Evolutionary conservation across 2,113 vertebrate genomes (phyloP).

Genomic region (Pelusios castaneus): DNA sequence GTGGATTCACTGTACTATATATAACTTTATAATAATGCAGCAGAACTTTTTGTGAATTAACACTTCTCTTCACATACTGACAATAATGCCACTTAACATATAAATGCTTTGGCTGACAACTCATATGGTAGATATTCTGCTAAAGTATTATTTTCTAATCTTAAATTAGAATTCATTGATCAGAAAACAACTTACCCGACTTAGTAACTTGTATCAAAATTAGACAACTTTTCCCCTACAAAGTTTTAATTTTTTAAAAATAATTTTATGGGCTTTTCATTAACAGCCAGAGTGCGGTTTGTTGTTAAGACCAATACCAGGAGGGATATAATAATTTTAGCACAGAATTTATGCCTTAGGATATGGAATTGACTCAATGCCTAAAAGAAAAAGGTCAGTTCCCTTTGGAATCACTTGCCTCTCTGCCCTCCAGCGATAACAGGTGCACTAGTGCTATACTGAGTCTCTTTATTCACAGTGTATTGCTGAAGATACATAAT

Average conservation of each 20-base stretch:
- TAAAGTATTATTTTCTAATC: not conserved
- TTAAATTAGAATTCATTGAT: constrained; percentile 18
- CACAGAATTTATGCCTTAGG: constrained; percentile 61
- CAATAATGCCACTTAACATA: not conserved
- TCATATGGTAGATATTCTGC: not conserved
- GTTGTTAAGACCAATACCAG: constrained; percentile 35
- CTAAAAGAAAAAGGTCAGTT: constrained; percentile 68
- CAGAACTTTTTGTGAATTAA: not conserved
- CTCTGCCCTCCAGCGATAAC: constrained; percentile 56
- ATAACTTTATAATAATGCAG: constrained; percentile 5
- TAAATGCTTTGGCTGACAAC: not conserved
- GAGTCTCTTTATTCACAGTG: constrained; percentile 29
- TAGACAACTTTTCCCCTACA: not conserved
- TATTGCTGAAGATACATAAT: constrained; percentile 26
- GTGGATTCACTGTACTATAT: not conserved
- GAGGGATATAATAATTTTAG: constrained; percentile 53
- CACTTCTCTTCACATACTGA: not conserved
- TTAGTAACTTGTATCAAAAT: constrained; percentile 25
- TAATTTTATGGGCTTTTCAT: not conserved
- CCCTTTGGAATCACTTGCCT: constrained; percentile 56
- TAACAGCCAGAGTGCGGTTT: constrained; percentile 35
- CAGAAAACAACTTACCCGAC: constrained; percentile 10
- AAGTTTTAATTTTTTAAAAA: constrained; percentile 15
- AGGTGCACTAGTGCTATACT: constrained; percentile 39
- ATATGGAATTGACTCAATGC: constrained; percentile 47